Percentiles rank a stretch among this genome's conserved stretches.
These are phyloP conservation scores for Eilema griseolum DNA, from an alignment of 2,888 invertebrate genomes.

Conservation along the genomic window DNA sequence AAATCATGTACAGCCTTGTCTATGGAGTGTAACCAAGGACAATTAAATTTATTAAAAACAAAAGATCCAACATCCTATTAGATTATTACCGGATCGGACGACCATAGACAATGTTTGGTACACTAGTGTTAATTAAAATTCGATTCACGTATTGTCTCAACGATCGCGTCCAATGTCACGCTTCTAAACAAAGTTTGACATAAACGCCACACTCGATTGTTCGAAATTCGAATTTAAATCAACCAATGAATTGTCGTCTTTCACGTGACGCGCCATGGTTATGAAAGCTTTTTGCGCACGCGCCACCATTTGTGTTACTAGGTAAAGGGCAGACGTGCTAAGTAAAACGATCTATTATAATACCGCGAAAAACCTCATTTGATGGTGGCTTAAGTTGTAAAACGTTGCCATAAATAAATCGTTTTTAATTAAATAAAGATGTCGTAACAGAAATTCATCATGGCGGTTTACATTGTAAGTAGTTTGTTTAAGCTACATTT, in stretches of 20 bases:
- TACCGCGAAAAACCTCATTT: constrained; percentile 54
- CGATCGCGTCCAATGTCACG: constrained; percentile 74
- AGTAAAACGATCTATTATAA: constrained; percentile 56
- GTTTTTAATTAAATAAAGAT: constrained; percentile 23
- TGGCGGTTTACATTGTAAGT: constrained; percentile 33
- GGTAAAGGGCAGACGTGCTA: constrained; percentile 81
- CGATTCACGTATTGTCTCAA: constrained; percentile 71
- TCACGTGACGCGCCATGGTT: constrained; percentile 49
- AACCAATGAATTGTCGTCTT: constrained; percentile 47
- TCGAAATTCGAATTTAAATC: constrained; percentile 55
- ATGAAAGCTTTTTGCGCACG: constrained; percentile 66
- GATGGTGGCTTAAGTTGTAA: constrained; percentile 16
- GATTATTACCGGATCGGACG: constrained; percentile 45
- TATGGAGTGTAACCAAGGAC: constrained; percentile 21
- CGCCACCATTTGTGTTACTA: constrained; percentile 76
- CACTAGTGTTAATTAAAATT: constrained; percentile 65
- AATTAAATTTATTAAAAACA: constrained; percentile 49
- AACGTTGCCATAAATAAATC: constrained; percentile 13
- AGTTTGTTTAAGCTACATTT: constrained; percentile 35
- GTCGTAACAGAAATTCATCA: constrained; percentile 37
- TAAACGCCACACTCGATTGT: constrained; percentile 45
- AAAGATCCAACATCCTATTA: constrained; percentile 44
- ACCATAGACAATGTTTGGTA: constrained; percentile 46
- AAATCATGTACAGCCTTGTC: constrained; percentile 38
- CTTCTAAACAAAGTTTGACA: constrained; percentile 65